phyloP scores from a whole-genome alignment of 2,113 vertebrate species.

The Cairina moschata region DNA sequence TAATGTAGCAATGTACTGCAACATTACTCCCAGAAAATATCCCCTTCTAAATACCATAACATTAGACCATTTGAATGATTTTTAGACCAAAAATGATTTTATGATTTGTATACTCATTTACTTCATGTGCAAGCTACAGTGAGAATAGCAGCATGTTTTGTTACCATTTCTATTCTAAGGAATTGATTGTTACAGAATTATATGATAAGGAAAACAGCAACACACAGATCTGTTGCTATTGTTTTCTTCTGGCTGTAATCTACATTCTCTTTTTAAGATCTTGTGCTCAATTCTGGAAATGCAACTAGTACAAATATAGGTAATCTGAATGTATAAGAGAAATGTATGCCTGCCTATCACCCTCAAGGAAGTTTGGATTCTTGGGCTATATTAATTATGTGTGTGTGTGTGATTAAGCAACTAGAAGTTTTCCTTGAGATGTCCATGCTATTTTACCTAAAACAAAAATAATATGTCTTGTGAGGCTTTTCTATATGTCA shows the following conservation, averaged over 20 bases:
- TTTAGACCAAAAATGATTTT: not conserved
- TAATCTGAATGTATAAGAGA: not conserved
- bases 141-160: conserved; percentile 19
- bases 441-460: not conserved
- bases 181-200: not conserved
- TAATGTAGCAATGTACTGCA: not conserved
- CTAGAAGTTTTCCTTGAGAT: not conserved
- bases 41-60: conserved; percentile 42
- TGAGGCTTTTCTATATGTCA: not conserved
- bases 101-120: not conserved
- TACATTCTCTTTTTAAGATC: not conserved
- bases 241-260: not conserved
- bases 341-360: not conserved
- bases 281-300: not conserved
- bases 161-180: conserved; percentile 16
- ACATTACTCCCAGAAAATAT: conserved; percentile 18
- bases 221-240: not conserved
- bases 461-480: not conserved
- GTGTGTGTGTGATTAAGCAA: not conserved
- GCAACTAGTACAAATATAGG: not conserved
- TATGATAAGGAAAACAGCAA: not conserved
- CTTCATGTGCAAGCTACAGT: not conserved
- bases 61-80: conserved; percentile 10
- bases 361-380: not conserved
- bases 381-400: not conserved